Evolutionary conservation across 2,888 invertebrate species (phyloP).

Genomic region (Zele albiditarsus): DNA sequence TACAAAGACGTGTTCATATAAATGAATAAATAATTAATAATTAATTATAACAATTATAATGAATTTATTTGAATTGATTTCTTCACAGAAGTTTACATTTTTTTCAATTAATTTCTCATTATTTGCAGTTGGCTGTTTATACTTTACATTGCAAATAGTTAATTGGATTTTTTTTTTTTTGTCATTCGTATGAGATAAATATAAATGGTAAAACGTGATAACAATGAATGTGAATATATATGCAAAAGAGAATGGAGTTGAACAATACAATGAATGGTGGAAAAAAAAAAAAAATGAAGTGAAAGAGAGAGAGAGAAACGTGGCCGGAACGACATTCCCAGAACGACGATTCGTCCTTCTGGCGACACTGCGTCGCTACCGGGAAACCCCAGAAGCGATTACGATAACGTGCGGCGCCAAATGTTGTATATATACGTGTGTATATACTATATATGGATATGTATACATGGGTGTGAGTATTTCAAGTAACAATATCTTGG

Average conservation of each 20-base stretch:
- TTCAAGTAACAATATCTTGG: not conserved
- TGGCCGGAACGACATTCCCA: not conserved
- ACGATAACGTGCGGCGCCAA: conserved; percentile 58
- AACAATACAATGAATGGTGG: conserved; percentile 1
- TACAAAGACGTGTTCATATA: not conserved
- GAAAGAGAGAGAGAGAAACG: not conserved
- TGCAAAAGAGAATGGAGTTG: not conserved
- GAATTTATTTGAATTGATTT: not conserved
- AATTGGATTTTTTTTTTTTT: not conserved
- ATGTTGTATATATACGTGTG: not conserved
- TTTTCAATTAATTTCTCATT: not conserved
- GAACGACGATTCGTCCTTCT: conserved; percentile 50
- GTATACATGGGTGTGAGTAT: not conserved
- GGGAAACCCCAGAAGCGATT: conserved; percentile 55
- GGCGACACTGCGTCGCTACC: conserved; percentile 47
- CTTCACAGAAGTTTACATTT: not conserved
- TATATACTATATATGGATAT: not conserved
- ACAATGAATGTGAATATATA: not conserved
- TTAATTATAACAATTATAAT: not conserved
- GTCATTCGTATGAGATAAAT: not conserved
- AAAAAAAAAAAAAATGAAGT: not conserved
- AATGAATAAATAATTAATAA: not conserved
- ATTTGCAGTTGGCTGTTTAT: not conserved
- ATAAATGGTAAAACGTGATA: not conserved
- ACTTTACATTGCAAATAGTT: not conserved